A percentile compares a stretch with the other conserved stretches of the same genome.
Evolutionary conservation across 2,888 invertebrate genomes (phyloP).

Genomic region (Dryadula phaetusa): DNA sequence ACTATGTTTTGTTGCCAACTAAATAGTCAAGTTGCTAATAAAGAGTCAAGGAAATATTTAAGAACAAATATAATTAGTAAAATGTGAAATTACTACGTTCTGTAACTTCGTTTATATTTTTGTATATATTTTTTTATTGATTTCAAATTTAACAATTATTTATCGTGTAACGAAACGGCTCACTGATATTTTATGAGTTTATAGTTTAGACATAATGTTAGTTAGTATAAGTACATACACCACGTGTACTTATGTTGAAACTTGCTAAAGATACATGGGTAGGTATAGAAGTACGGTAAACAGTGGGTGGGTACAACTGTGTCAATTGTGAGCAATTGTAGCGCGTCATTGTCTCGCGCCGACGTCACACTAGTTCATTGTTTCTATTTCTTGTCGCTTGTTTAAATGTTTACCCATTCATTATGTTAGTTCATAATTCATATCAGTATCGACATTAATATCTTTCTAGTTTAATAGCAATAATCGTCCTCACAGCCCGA

Average conservation of each 20-base stretch:
- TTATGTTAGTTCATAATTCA: constrained; percentile 40
- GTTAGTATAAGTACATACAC: background rate
- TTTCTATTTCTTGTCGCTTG: constrained; percentile 36
- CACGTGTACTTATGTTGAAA: background rate
- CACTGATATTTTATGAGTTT: background rate
- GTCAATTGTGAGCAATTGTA: constrained; percentile 50
- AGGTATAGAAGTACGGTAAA: constrained; percentile 24
- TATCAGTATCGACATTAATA: constrained; percentile 54
- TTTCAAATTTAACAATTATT: background rate
- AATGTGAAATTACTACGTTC: background rate
- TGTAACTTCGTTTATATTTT: background rate
- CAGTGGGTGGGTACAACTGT: constrained; percentile 49
- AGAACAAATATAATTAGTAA: background rate
- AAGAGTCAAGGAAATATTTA: background rate
- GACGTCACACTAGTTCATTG: constrained; percentile 38
- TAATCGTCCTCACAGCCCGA: constrained; percentile 12
- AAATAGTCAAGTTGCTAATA: too few relatives aligned
- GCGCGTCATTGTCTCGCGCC: constrained; percentile 39
- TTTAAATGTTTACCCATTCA: constrained; percentile 40
- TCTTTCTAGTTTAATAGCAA: constrained; percentile 24
- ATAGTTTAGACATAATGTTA: background rate
- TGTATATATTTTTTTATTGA: background rate
- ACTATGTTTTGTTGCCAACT: background rate
- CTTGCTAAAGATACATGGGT: background rate
- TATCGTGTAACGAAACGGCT: background rate